Base-by-base conservation (phyloP, 2,888 invertebrate genomes). In the Bombylius major region DNA sequence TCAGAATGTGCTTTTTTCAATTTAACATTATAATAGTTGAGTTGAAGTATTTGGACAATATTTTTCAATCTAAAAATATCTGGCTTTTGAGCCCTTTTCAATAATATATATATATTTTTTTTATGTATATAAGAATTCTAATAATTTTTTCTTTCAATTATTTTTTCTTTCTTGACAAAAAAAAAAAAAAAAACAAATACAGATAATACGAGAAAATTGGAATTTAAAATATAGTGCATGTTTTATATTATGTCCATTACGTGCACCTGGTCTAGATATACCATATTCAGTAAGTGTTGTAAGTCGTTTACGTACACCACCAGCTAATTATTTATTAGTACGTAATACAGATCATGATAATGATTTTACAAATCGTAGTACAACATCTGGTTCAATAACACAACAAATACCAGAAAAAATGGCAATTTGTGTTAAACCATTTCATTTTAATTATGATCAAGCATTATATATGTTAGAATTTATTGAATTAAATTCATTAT, bases 151-250 rank as follows among this genome's bases (percentile, higher is more conserved):
- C 23, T 23, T 23, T 23, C 3, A 23, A 23, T 23, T 23, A 1
- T 23, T 23, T 23, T 23, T 23, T 23, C 23, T 23, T 23, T 23
- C 23, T 23, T 23, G 3, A 23, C 23, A 23, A 23, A 23, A 23
- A 23, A 23, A 1, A 23, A 23, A 23, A 23, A 23, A n/a, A n/a
- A n/a, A n/a, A n/a, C n/a, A n/a, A n/a, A n/a, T 45, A 47, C 65
- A 83, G 86, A 83, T 89, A 5, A 93, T 94, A 57, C 79, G 92
- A 32, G 94, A 94, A 70, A 93, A 94, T 70, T 94, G 94, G 94
- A 93, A 90, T 70, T 76, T 94, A 34, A 89, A 90, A 69, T 94
- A 90, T 75, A 91, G 90, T 69, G 94, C 94, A 9, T 87, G 89
- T 65, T 94, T 92, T 70, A 82, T 94, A 34, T 76, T 92, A 60